Evolutionary conservation across 2,888 invertebrate species (phyloP), one percentile per base, ranked within the genome.

Genomic region (Diabrotica balteata): DNA sequence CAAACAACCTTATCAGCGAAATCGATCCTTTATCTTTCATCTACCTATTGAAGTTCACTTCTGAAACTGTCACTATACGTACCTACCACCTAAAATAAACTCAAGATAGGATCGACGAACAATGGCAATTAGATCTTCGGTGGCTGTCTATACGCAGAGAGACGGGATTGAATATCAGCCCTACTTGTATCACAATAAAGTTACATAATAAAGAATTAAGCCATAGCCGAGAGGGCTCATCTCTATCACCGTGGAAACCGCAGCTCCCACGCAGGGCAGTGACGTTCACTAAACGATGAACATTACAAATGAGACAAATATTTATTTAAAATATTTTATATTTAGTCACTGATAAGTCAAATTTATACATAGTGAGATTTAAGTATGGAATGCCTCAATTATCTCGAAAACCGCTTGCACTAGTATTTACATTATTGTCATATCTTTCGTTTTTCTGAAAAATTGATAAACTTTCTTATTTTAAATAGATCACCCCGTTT

Each of bases 241-340:
- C 63, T 62, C 54, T 43, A 77, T 78, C 77, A 71, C 73, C 78
- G 67, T 76, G 76, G 75, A 71, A 71, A 78, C 78, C 78, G 68
- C 78, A 77, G 74, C 76, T 78, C 78, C 77, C 77, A 78, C 77
- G 77, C 77, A 47, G 47, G 47, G 5, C 8, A 47, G 47, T 10
- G 47, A 47, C 32, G 32, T 32, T 32, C 32, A 32, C 32, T 32
- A 4, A 32, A 32, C 32, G 32, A 32, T 5, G 32, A 32, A 32
- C 5, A 32, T 32, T 32, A 32, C 32, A 32, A 32, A 32, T 32
- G 32, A 32, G 32, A 32, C 32, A 32, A 32, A 32, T 32, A 2
- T 32, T 32, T 32, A 32, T 32, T 32, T 2, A 32, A n/a, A n/a
- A 32, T 5, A 32, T 32, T 32, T 32, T 4, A 5, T 32, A 32